These are phyloP conservation scores for Temnothorax rugatulus DNA, from an alignment of 2,888 invertebrate species.

Conservation along the genomic window DNA sequence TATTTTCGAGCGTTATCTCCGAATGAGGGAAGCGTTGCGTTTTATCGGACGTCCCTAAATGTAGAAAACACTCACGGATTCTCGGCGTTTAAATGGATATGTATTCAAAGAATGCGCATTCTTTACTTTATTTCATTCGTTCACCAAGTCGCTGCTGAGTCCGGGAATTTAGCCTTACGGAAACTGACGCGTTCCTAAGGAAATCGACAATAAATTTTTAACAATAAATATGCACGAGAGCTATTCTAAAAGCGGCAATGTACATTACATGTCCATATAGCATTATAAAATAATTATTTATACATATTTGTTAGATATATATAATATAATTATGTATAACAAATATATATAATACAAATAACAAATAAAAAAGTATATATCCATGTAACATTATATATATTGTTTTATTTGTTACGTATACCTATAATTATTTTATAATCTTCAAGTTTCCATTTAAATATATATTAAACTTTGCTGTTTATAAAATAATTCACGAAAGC, in stretches of 20 bases:
- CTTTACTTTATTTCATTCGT: background rate
- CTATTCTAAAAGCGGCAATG: background rate
- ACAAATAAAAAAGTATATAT: no score
- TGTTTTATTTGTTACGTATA: no score
- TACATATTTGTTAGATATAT: no score
- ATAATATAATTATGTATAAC: no score
- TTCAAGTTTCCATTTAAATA: background rate
- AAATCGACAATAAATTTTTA: background rate
- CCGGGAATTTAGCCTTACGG: background rate
- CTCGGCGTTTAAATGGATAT: background rate
- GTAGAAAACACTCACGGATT: background rate
- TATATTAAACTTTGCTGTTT: background rate
- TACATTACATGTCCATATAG: no score
- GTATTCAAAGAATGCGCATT: conserved; percentile 4
- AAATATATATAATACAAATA: no score
- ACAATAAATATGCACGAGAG: background rate
- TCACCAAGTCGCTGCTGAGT: background rate
- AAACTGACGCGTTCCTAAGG: background rate
- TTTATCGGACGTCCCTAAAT: background rate
- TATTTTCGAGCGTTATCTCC: background rate
- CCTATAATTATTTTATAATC: background rate
- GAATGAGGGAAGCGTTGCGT: background rate
- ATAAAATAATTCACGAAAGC: background rate
- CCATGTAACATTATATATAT: background rate
- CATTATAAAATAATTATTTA: no score